Base-by-base conservation (phyloP, 2,113 vertebrate genomes). In the Psilopogon haemacephalus region DNA sequence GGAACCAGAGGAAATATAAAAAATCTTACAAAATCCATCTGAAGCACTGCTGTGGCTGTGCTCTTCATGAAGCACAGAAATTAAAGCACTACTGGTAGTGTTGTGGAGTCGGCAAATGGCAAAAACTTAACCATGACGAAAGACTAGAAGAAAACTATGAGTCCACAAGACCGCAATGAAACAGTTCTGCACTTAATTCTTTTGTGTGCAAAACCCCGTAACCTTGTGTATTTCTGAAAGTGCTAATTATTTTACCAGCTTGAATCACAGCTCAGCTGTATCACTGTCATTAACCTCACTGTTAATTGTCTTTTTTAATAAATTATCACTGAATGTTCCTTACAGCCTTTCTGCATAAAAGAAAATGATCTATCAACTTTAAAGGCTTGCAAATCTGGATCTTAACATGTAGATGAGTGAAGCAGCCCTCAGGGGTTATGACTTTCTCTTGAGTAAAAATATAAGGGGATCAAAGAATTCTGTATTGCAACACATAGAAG, bases 271-370 rank as follows among this genome's bases (percentile, higher is more conserved):
- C 67, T 87, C 55, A 60, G 38, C 72, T 35, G 50, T 73, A 89
- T 73, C 64, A 23, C 33, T 82, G 78, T 85, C 74, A 94, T 92
- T 91, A 94, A 85, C 67, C 33, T 84, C 40, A 85, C 19, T 83
- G 81, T 92, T 94, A 94, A 88, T 90, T 94, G 27, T 52, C 71
- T 90, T 90, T 90, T 90, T 83, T 78, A 87, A 76, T 79, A 87
- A 87, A 92, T 93, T 92, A 88, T 79, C 67, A 46, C 50, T 42
- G 26, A 26, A 44, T 84, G 77, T 88, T 95, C 70, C 77, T 90
- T 86, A 92, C 90, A 90, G 30, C 55, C 37, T 55, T 90, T 89
- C 94, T 74, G 92, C 50, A 92, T 56, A 86, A 94, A 94, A 87
- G 81, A 90, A 89, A 90, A 92, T n/a, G 19, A 89, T 90, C 89